Percentiles rank a stretch among this genome's conserved stretches.
Evolutionary conservation across 2,888 invertebrate genomes (phyloP).

Genomic region (Bugula neritina): DNA sequence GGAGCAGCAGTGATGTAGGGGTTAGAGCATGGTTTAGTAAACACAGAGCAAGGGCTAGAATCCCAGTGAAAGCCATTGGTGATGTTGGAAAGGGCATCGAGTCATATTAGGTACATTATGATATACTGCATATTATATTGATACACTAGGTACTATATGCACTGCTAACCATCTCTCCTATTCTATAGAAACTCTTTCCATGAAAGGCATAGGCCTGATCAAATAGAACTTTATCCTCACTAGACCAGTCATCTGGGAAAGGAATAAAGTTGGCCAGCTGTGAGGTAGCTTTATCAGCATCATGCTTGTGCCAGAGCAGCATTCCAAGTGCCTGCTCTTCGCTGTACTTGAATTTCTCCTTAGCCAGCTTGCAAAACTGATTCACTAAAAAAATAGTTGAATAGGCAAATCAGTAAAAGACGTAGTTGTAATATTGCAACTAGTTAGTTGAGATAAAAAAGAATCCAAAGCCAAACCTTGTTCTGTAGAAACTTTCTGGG

Average conservation of each 20-base stretch:
- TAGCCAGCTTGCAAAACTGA: constrained; percentile 85
- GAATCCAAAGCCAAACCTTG: neutral
- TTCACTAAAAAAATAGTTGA: constrained; percentile 66
- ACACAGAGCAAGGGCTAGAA: no score
- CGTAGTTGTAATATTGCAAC: no score
- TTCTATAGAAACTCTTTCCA: constrained; percentile 94
- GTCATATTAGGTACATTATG: no score
- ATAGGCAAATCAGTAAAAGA: neutral
- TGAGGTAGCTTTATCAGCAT: constrained; percentile 80
- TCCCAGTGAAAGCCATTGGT: no score
- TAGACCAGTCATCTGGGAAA: constrained; percentile 95
- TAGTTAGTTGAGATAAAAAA: neutral
- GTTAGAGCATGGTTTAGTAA: no score
- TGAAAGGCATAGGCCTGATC: constrained; percentile 97
- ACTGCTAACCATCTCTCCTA: constrained; percentile 84
- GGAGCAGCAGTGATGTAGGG: no score
- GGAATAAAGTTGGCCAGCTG: constrained; percentile 95
- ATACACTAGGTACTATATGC: no score
- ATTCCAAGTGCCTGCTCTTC: constrained; percentile 94
- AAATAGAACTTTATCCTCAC: constrained; percentile 94
- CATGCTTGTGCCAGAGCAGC: constrained; percentile 97
- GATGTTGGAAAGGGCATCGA: no score
- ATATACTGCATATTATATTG: no score
- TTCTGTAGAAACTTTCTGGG: constrained; percentile 8
- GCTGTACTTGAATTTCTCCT: constrained; percentile 94